phyloP scores from a whole-genome alignment of 1,140 invertebrate species.

The Cyrtorhinus lividipennis region DNA sequence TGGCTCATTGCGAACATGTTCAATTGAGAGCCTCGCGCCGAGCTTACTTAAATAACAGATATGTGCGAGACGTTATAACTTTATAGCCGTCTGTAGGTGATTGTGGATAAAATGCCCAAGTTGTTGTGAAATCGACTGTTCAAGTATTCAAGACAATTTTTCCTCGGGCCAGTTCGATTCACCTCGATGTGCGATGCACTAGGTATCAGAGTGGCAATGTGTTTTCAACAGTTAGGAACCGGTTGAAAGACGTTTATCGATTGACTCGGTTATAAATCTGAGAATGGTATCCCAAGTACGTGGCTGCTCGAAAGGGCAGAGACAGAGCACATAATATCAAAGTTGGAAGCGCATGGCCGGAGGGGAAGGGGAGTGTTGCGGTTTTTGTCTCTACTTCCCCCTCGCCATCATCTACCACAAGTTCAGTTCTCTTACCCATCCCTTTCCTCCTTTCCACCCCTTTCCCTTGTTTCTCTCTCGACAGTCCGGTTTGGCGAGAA shows the following conservation, averaged over 20 bases:
- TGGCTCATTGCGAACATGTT: no score
- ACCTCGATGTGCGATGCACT: no score
- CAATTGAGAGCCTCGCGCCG: no score
- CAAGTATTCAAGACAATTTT: no score
- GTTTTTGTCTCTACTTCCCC: neutral
- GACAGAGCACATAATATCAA: conserved; percentile 14
- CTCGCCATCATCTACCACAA: neutral
- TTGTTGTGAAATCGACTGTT: no score
- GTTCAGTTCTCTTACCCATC: neutral
- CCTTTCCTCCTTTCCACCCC: neutral
- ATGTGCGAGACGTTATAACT: no score
- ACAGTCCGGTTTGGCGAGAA: neutral
- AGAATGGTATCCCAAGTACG: neutral
- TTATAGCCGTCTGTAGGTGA: no score
- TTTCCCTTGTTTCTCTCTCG: neutral
- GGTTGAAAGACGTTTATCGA: neutral
- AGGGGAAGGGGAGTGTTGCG: neutral
- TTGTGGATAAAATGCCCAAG: no score
- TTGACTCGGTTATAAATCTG: neutral
- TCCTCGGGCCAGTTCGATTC: no score
- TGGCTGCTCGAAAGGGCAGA: neutral
- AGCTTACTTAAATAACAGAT: no score
- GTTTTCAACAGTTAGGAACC: no score
- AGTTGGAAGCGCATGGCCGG: conserved; percentile 1
- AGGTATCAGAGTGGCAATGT: no score